A percentile compares a stretch with the other conserved stretches of the same genome.
Evolutionary conservation across 2,888 invertebrate genomes (phyloP).

Genomic region (Seladonia tumulorum): DNA sequence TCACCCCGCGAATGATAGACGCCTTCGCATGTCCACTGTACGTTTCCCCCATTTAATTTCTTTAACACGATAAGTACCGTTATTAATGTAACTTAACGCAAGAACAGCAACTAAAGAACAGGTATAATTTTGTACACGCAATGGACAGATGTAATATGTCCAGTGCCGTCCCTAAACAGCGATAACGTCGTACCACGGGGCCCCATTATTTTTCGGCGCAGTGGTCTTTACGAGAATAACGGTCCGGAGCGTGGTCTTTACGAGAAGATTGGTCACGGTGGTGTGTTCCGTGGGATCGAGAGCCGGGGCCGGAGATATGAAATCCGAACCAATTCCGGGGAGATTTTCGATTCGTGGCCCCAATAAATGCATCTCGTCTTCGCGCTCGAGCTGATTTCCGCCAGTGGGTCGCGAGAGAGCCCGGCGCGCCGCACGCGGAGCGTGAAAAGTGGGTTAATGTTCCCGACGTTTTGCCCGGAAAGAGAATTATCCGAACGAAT

Average conservation of each 20-base stretch:
- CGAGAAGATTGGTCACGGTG: slow-evolving; percentile 61
- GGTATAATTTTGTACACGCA: background rate
- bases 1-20: background rate
- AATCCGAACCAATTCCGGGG: slow-evolving; percentile 57
- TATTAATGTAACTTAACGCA: background rate
- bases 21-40: too few species aligned
- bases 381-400: slow-evolving; percentile 36
- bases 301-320: slow-evolving; percentile 61
- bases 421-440: background rate
- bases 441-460: slow-evolving; percentile 49
- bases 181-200: background rate
- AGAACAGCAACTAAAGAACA: background rate
- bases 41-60: too few species aligned
- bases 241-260: slow-evolving; percentile 61
- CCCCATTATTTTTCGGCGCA: slow-evolving; percentile 66
- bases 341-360: slow-evolving; percentile 58
- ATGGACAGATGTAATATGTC: background rate
- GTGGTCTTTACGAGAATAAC: slow-evolving; percentile 58
- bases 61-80: too few species aligned
- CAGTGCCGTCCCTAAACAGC: background rate
- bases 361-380: slow-evolving; percentile 60
- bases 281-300: slow-evolving; percentile 45
- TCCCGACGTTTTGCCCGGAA: slow-evolving; percentile 26
- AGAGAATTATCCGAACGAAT: slow-evolving; percentile 35
- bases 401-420: slow-evolving; percentile 37